Evolutionary conservation across 2,113 vertebrate species (phyloP).

Genomic region (Microcebus murinus): DNA sequence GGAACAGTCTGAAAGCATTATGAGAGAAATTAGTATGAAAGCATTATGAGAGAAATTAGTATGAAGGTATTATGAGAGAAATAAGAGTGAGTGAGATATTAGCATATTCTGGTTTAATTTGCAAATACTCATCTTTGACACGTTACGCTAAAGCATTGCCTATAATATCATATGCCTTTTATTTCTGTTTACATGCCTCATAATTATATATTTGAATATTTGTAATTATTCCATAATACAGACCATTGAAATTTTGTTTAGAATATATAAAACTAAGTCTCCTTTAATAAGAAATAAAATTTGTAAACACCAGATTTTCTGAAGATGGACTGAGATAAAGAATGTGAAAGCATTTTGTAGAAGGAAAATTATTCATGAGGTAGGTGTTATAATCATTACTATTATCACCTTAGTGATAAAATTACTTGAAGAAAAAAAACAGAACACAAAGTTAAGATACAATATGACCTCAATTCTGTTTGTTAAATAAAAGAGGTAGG

Average conservation of each 20-base stretch:
- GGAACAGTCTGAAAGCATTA: not conserved
- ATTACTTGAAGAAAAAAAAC: not conserved
- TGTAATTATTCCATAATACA: not conserved
- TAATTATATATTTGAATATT: slow-evolving; percentile 8
- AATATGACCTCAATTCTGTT: not conserved
- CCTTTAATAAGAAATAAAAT: slow-evolving; percentile 21
- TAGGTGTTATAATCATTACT: not conserved
- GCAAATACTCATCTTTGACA: not conserved
- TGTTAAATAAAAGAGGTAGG: not conserved
- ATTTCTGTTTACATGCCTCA: not conserved
- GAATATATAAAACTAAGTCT: not conserved
- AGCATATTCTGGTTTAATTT: not conserved
- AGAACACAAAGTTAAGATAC: not conserved
- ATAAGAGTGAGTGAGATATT: not conserved
- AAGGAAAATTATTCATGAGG: slow-evolving; percentile 15
- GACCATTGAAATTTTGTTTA: slow-evolving; percentile 14
- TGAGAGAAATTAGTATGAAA: slow-evolving; percentile 24
- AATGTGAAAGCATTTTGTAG: not conserved
- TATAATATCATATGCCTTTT: not conserved
- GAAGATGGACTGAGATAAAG: not conserved
- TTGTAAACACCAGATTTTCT: not conserved
- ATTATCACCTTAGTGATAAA: not conserved
- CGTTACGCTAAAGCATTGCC: not conserved
- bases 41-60: not conserved
- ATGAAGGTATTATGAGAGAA: slow-evolving; percentile 7